A percentile compares a stretch with the other conserved stretches of the same genome.
Evolutionary conservation across 1,140 invertebrate genomes (phyloP).

Genomic region (Elymnias hypermnestra): DNA sequence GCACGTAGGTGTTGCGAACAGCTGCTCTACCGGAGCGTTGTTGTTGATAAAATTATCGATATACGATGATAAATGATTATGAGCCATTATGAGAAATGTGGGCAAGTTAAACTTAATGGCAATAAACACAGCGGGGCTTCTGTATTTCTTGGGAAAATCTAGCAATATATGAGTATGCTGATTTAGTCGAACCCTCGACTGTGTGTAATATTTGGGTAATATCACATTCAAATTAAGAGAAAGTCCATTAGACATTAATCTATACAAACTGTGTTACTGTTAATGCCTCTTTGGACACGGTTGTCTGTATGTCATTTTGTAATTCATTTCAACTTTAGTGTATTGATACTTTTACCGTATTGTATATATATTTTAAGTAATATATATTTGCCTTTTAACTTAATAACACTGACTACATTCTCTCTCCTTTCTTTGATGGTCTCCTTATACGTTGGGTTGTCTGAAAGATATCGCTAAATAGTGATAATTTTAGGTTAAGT

Average conservation of each 20-base stretch:
- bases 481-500: too few relatives aligned
- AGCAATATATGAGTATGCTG: slow-evolving; percentile 1
- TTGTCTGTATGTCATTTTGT: too few relatives aligned
- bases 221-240: not conserved
- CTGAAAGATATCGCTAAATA: too few relatives aligned
- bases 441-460: too few relatives aligned
- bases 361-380: too few relatives aligned
- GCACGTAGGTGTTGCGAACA: slow-evolving; percentile 31
- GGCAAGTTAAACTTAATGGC: slow-evolving; percentile 5
- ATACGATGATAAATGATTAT: slow-evolving; percentile 25
- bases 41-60: slow-evolving; percentile 29
- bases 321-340: too few relatives aligned
- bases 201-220: not conserved
- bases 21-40: slow-evolving; percentile 23
- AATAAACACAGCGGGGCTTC: slow-evolving; percentile 2
- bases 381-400: too few relatives aligned
- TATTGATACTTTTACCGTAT: too few relatives aligned
- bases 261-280: too few relatives aligned
- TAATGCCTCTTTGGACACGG: too few relatives aligned
- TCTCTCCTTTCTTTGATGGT: too few relatives aligned
- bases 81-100: slow-evolving; percentile 3
- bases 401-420: too few relatives aligned
- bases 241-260: not conserved
- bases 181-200: not conserved
- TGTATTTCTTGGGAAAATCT: not conserved